Base-by-base conservation (phyloP, 2,113 vertebrate species). In the Strigops habroptila region DNA sequence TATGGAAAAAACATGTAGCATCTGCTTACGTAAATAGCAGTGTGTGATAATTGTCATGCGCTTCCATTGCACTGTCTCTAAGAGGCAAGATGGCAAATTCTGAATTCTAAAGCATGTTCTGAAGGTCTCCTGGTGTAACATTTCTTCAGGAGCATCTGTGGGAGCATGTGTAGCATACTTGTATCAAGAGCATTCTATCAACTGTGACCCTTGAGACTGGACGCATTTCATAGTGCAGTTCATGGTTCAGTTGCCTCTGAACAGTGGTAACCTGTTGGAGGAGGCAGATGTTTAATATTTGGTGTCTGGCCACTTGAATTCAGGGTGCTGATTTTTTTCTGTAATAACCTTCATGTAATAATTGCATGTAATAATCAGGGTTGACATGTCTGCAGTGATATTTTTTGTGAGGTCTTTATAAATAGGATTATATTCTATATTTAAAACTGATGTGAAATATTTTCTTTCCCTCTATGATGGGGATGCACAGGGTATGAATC, bases 381-480 rank as follows among this genome's bases (percentile, higher is more conserved):
- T 12, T 62, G 39, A 10, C 21, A 59, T 79, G 6, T 77, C 3
- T 77, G 44, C 30, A 52, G 12, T 64, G 35, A 31, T 69, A n/a
- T 33, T 86, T 67, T 84, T 35, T 7, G 12, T 68, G 18, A 6
- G 2, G 1, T 35, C 3, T 48, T 12, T 79, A 4, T 37, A 71
- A 59, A 16, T 9, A n/a, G 5, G 28, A 53, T 5, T 71, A 49
- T 46, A 52, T 41, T 73, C 5, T 44, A 1, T 33, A 2, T 70
- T 4, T 68, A 25, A 70, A 82, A 52, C 3, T 9, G 33, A 0
- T 25, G 14, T 75, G 25, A 84, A 71, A 44, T n/a, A 9, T 5
- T 24, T 41, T 15, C 35, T 1, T 1, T 4, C 8, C 6, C 9
- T 49, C 23, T 18, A 1, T 59, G 37, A 41, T 7, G 7, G 28